Conservation (phyloP, 2,113 vertebrate genomes). For the Rhynchopsitta pachyrhyncha region DNA sequence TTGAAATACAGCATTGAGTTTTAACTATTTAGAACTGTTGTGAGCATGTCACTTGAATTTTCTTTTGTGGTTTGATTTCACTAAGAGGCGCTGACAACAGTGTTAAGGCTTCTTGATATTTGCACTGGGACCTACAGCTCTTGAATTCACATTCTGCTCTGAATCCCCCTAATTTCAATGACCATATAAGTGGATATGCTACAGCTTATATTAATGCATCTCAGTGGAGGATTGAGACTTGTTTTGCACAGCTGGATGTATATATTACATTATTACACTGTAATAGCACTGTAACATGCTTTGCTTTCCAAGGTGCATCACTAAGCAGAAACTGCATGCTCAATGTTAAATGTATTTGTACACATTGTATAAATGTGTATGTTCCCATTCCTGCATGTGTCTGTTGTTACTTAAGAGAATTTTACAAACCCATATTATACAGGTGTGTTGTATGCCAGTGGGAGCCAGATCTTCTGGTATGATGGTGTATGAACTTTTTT, state of each 20-base stretch:
- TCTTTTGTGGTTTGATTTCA: background rate
- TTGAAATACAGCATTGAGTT: background rate
- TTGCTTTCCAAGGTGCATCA: conserved; percentile 44
- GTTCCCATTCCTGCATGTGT: conserved; percentile 66
- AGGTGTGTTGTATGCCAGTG: conserved; percentile 16
- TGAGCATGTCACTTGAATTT: background rate
- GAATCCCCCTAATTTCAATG: background rate
- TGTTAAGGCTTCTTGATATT: background rate
- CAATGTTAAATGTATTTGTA: conserved; percentile 64
- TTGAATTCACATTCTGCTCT: background rate
- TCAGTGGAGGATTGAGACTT: background rate
- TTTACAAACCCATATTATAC: conserved; percentile 8
- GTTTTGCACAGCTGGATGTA: background rate
- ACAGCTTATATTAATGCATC: background rate
- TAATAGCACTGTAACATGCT: background rate
- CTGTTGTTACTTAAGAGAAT: conserved; percentile 20
- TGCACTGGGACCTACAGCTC: background rate
- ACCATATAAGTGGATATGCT: background rate
- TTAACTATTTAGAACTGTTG: background rate
- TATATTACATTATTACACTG: background rate
- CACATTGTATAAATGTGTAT: conserved; percentile 68
- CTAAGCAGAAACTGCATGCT: conserved; percentile 50
- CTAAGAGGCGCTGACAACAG: background rate
- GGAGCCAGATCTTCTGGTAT: conserved; percentile 19
- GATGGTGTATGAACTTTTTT: conserved; percentile 2